Evolutionary conservation across 2,888 invertebrate species (phyloP).

Genomic region (Invenusta paracnida): DNA sequence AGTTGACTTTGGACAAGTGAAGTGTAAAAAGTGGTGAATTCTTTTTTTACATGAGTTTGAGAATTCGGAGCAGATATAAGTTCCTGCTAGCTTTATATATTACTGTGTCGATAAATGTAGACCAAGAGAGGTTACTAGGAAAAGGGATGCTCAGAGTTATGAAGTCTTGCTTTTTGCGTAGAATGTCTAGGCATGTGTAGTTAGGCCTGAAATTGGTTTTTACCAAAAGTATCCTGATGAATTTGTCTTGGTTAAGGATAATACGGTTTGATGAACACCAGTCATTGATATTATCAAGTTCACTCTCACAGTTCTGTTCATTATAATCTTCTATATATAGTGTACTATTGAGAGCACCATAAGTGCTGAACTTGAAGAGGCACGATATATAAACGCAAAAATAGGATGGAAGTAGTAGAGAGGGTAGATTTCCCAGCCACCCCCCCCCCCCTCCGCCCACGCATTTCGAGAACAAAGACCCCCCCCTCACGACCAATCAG

Average conservation of each 20-base stretch:
- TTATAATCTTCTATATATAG: not conserved
- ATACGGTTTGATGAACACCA: not conserved
- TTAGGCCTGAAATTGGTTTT: not conserved
- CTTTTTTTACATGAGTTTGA: too few relatives aligned
- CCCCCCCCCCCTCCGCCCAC: not conserved
- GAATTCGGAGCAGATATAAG: too few relatives aligned
- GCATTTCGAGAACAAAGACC: not conserved
- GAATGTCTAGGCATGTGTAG: not conserved
- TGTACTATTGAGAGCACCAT: not conserved
- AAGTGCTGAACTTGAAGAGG: not conserved
- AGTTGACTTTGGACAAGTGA: too few relatives aligned
- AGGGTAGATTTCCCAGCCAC: too few relatives aligned
- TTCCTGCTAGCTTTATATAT: too few relatives aligned
- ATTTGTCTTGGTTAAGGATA: not conserved
- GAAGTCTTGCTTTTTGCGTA: not conserved
- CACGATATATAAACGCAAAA: too few relatives aligned
- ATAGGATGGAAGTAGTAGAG: too few relatives aligned
- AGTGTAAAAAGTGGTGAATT: too few relatives aligned
- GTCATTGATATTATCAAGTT: not conserved
- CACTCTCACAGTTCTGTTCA: not conserved
- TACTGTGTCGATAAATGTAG: too few relatives aligned
- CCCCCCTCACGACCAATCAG: too few relatives aligned
- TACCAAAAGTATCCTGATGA: not conserved
- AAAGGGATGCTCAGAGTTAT: not conserved
- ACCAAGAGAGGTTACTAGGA: not conserved